phyloP scores from a whole-genome alignment of 2,113 vertebrate genomes.

The Diadophis punctatus region DNA sequence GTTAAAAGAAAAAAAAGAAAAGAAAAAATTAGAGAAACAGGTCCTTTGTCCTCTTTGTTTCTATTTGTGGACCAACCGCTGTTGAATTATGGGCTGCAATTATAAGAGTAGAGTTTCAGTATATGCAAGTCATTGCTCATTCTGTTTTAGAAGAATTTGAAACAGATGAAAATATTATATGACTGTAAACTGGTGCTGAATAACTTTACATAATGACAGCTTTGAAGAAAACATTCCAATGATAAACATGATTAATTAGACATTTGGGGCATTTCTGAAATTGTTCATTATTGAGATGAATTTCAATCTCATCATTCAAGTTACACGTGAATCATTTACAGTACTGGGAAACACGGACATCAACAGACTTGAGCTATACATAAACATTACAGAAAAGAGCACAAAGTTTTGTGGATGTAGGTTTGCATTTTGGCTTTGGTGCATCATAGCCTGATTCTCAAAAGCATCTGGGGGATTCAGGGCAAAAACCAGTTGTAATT shows the following conservation, averaged over 20 bases:
- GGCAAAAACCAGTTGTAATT: not conserved
- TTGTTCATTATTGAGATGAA: not conserved
- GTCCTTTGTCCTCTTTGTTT: not conserved
- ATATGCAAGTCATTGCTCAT: not conserved
- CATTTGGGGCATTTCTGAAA: not conserved
- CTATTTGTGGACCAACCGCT: not conserved
- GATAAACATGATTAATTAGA: not conserved
- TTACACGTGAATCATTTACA: not conserved
- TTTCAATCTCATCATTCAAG: conserved; percentile 10
- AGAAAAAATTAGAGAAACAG: conserved; percentile 18
- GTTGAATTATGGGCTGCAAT: not conserved
- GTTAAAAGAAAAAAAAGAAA: conserved; percentile 53
- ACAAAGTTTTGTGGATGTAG: not conserved
- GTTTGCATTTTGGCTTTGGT: not conserved
- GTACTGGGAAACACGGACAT: too few relatives aligned
- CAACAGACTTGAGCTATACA: not conserved
- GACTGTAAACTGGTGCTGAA: not conserved
- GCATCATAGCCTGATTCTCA: not conserved
- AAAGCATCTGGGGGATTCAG: not conserved
- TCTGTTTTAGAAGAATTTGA: not conserved
- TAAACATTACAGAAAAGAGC: not conserved
- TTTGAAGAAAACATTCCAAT: not conserved
- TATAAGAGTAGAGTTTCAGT: not conserved
- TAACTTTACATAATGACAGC: not conserved
- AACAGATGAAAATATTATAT: not conserved